Percentiles rank a stretch among this genome's conserved stretches.
Evolutionary conservation across 2,888 invertebrate species (phyloP).

Genomic region (Limnephilus lunatus): DNA sequence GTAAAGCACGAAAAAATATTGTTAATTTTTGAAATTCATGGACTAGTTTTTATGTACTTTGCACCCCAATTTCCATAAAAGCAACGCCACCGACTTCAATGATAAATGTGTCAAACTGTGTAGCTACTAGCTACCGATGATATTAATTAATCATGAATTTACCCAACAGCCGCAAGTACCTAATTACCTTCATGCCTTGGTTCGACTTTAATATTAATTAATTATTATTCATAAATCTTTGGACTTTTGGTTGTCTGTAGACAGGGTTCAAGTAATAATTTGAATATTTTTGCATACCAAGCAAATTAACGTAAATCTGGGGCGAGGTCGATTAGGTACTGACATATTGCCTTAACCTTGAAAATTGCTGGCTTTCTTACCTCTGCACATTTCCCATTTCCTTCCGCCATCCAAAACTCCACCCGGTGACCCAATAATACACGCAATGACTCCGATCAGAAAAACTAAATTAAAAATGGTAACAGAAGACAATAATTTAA

Average conservation of each 20-base stretch:
- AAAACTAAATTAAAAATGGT: neutral
- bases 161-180: neutral
- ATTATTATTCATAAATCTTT: neutral
- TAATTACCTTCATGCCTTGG: neutral
- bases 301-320: neutral
- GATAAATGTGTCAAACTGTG: neutral
- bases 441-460: neutral
- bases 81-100: too few species aligned
- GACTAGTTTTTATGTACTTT: neutral
- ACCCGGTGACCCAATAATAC: neutral
- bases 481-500: too few species aligned
- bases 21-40: neutral
- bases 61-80: neutral
- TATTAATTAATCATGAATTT: neutral
- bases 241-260: neutral
- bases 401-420: neutral
- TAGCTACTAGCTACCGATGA: neutral
- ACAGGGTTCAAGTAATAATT: neutral
- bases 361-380: neutral
- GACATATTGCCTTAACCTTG: neutral
- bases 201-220: neutral
- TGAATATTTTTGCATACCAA: neutral
- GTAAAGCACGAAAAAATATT: too few species aligned
- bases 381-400: neutral
- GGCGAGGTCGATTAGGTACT: neutral